Percentiles rank a stretch among this genome's conserved stretches.
Evolutionary conservation across 2,888 invertebrate species (phyloP).

Genomic region (Drosophila prolongata): DNA sequence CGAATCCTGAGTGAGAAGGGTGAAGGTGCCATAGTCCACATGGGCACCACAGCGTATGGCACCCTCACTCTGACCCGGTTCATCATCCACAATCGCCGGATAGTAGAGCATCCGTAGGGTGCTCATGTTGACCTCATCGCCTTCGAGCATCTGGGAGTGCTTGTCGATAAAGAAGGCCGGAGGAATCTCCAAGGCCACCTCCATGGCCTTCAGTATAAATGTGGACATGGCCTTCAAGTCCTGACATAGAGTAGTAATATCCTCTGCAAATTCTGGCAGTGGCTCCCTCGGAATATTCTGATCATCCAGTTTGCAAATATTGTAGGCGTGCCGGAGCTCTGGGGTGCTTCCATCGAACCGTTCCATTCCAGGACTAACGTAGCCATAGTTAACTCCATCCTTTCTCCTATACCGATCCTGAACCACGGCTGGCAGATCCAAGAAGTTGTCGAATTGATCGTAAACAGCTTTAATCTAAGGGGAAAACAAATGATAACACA

Average conservation of each 20-base stretch:
- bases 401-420: conserved; percentile 88
- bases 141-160: conserved; percentile 88
- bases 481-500: conserved; percentile 59
- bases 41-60: conserved; percentile 88
- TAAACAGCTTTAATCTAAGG: conserved; percentile 88
- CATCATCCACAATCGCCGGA: conserved; percentile 88
- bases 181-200: conserved; percentile 87
- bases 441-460: conserved; percentile 89
- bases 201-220: conserved; percentile 87
- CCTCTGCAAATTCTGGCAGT: conserved; percentile 88
- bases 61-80: conserved; percentile 85
- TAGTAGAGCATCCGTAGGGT: conserved; percentile 90
- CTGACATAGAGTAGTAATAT: conserved; percentile 88
- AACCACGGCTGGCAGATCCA: conserved; percentile 87
- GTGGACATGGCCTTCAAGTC: conserved; percentile 89
- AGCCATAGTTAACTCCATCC: conserved; percentile 88
- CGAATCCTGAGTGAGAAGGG: conserved; percentile 89
- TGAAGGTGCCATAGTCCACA: conserved; percentile 91
- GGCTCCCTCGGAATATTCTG: conserved; percentile 88
- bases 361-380: conserved; percentile 88
- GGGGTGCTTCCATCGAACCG: conserved; percentile 86
- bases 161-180: conserved; percentile 87
- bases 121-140: conserved; percentile 87
- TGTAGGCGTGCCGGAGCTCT: conserved; percentile 90
- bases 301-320: conserved; percentile 87